Evolutionary conservation across 2,113 vertebrate species (phyloP).

Genomic region (Oncorhynchus mykiss): DNA sequence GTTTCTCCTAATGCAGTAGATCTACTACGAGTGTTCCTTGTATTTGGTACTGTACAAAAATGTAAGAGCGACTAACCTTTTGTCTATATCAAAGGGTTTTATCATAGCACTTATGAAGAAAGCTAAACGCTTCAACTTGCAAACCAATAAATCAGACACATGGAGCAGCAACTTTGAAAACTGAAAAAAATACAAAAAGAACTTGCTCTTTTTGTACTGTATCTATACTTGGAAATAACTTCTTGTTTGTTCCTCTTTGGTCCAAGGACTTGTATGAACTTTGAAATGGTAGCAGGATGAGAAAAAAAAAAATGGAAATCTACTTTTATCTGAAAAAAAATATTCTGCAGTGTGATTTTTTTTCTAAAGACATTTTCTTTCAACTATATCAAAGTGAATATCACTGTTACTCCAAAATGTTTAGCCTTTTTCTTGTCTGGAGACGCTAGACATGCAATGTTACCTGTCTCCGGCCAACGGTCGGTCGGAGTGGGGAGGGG

Average conservation of each 20-base stretch:
- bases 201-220: conserved; percentile 66
- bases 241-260: conserved; percentile 36
- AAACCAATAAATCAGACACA: conserved; percentile 72
- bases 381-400: conserved; percentile 72
- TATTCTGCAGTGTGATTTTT: not conserved
- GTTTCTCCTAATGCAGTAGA: conserved; percentile 80
- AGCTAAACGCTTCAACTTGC: conserved; percentile 69
- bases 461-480: conserved; percentile 43
- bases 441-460: conserved; percentile 65
- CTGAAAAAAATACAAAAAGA: conserved; percentile 34
- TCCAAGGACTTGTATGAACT: conserved; percentile 35
- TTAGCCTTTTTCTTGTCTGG: conserved; percentile 69
- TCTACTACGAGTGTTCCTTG: conserved; percentile 71
- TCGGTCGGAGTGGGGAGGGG: conserved; percentile 23
- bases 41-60: conserved; percentile 72
- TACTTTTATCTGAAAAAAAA: conserved; percentile 51
- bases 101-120: conserved; percentile 78
- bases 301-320: conserved; percentile 63
- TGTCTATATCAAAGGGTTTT: conserved; percentile 66
- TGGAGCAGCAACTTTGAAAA: conserved; percentile 44
- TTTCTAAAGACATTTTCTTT: conserved; percentile 25
- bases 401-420: conserved; percentile 76
- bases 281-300: conserved; percentile 58
- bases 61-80: conserved; percentile 44
- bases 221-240: conserved; percentile 51